Base-by-base conservation (phyloP, 2,797 vertebrate species). In the Acanthopagrus latus region DNA sequence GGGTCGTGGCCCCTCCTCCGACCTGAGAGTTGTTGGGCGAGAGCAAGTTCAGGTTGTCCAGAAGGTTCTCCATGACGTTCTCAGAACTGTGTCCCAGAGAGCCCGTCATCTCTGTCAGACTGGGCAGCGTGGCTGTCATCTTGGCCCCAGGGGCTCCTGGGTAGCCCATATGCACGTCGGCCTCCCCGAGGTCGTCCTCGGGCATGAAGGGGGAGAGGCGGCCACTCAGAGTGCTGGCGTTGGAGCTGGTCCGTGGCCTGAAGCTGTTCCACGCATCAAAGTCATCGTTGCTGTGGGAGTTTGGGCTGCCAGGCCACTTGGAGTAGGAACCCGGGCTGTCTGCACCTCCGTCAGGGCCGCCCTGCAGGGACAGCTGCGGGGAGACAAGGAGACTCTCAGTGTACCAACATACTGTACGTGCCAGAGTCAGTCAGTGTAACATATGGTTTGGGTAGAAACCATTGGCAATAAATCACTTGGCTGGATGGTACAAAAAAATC, bases 291-390 rank as follows among this genome's bases (percentile, higher is more conserved):
- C 98, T 99, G 95, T 99, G 98, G 62, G 98, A 98, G 92, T 96
- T 98, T 20, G 98, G 98, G 89, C 98, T 99, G 18, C 97, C 97
- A 1, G 98, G 98, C 98, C 98, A 99, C 87, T 99, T 99, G 0
- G 97, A 94, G 91, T 97, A 99, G 81, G 97, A 96, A 9, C 97
- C 96, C 0, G 98, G 97, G 89, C 98, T 99, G 87, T 99, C 98
- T 1, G 96, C 95, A 0, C 95, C 96, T 21, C 96, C 97, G 12
- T 99, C 98, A 56, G 97, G 96, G 29, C 96, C 96, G 5, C 96
- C 93, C 87, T 99, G 98, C 62, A 99, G 95, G 48, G 97, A 95
- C 70, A 96, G 84, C 95, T 96, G 88, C 21, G 64, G 64, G 43
- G 51, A 79, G 65, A 90, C 50, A 66, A 54, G 57, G 12, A 84